Conservation (phyloP, 2,888 invertebrate species). For the Cyaniris semiargus region DNA sequence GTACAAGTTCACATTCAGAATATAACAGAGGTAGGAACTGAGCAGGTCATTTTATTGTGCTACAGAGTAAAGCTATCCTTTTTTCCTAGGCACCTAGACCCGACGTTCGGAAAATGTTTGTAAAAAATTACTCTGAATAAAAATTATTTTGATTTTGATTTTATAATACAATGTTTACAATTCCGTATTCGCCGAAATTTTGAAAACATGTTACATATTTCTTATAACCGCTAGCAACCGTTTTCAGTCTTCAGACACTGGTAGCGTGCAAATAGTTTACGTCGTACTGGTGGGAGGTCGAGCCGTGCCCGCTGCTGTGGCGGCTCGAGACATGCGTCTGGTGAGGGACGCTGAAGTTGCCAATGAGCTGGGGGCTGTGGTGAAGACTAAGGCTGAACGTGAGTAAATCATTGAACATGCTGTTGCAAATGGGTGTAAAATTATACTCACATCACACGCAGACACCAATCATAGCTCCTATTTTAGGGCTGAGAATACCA, state of each 20-base stretch:
- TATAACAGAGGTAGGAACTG: constrained; percentile 79
- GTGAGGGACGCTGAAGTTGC: constrained; percentile 88
- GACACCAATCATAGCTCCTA: background rate
- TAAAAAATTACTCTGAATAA: no score
- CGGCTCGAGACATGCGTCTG: constrained; percentile 91
- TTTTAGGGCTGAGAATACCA: background rate
- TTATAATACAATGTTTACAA: no score
- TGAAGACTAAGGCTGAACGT: constrained; percentile 93
- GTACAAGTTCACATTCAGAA: constrained; percentile 86
- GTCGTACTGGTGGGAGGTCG: constrained; percentile 89
- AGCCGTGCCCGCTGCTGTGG: constrained; percentile 89
- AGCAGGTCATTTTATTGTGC: no score
- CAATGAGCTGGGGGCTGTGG: constrained; percentile 86
- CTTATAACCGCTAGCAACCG: no score
- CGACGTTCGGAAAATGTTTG: no score
- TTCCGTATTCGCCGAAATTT: no score
- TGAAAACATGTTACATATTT: no score
- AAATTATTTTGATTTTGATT: no score
- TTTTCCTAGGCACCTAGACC: no score
- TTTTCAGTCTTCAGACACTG: constrained; percentile 71
- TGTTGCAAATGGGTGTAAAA: background rate
- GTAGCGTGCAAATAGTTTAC: constrained; percentile 86
- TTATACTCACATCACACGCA: background rate
- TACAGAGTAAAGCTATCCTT: no score
- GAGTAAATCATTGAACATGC: constrained; percentile 57